phyloP scores from a whole-genome alignment of 2,888 invertebrate genomes.

The Chloromyia formosa region DNA sequence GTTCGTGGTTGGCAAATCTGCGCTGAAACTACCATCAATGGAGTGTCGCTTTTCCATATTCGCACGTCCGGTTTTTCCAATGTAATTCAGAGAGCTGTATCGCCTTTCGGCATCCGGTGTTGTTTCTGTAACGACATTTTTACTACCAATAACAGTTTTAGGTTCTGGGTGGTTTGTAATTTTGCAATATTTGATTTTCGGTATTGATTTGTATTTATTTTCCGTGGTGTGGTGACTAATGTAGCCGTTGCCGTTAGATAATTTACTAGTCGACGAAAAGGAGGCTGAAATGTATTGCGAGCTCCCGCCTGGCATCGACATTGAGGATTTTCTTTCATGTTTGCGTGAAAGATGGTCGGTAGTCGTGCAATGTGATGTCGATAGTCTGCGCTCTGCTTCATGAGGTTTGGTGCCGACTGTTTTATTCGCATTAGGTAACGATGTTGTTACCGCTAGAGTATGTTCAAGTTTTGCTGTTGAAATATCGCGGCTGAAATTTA shows the following conservation, averaged over 20 bases:
- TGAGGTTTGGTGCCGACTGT: background rate
- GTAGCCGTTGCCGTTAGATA: background rate
- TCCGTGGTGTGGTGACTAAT: background rate
- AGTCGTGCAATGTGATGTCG: background rate
- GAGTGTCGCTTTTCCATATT: slow-evolving; percentile 53
- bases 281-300: background rate
- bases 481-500: slow-evolving; percentile 57
- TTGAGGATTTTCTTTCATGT: slow-evolving; percentile 10
- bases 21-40: slow-evolving; percentile 51
- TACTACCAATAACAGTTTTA: background rate
- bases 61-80: background rate
- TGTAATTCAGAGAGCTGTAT: slow-evolving; percentile 2
- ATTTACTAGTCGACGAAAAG: background rate
- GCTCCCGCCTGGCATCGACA: background rate
- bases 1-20: background rate
- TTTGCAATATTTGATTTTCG: slow-evolving; percentile 48
- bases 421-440: slow-evolving; percentile 29
- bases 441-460: slow-evolving; percentile 43
- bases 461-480: slow-evolving; percentile 43
- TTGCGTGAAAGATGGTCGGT: slow-evolving; percentile 8
- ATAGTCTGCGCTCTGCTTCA: slow-evolving; percentile 20
- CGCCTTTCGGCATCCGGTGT: background rate
- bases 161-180: slow-evolving; percentile 39
- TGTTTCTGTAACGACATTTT: slow-evolving; percentile 31
- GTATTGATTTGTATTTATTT: slow-evolving; percentile 33